Conservation (phyloP, 2,113 vertebrate species). For the Eulemur macaco region DNA sequence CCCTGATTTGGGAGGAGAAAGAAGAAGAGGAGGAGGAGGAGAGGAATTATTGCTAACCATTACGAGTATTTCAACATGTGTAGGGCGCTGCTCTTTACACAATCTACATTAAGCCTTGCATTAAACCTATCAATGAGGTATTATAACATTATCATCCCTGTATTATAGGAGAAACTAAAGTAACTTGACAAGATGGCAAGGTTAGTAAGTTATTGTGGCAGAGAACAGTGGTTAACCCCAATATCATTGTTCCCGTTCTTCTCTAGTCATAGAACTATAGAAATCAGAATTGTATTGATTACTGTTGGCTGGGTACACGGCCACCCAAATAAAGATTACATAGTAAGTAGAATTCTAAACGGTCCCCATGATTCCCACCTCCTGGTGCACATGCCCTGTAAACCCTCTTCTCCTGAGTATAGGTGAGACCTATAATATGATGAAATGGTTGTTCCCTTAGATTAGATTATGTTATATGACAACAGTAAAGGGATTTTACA, state of each 20-base stretch:
- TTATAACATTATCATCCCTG: background rate
- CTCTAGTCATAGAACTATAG: background rate
- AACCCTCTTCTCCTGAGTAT: background rate
- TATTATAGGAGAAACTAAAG: background rate
- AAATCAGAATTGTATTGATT: background rate
- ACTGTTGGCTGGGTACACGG: background rate
- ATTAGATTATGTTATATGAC: background rate
- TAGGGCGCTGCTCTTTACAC: background rate
- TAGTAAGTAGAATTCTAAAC: background rate
- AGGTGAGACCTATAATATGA: background rate
- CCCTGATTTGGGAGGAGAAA: background rate
- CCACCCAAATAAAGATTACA: background rate
- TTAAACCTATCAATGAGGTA: background rate
- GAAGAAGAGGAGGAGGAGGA: background rate
- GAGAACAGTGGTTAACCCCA: background rate
- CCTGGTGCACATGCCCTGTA: background rate
- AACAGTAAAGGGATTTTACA: background rate
- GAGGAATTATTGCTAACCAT: background rate
- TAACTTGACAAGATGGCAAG: background rate
- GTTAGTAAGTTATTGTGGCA: background rate
- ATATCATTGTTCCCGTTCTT: background rate
- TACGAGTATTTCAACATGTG: conserved; percentile 1
- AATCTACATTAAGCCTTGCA: background rate
- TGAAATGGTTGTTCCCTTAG: background rate
- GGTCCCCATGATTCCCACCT: background rate